Evolutionary conservation across 2,113 vertebrate genomes (phyloP).

Genomic region (Strix uralensis): DNA sequence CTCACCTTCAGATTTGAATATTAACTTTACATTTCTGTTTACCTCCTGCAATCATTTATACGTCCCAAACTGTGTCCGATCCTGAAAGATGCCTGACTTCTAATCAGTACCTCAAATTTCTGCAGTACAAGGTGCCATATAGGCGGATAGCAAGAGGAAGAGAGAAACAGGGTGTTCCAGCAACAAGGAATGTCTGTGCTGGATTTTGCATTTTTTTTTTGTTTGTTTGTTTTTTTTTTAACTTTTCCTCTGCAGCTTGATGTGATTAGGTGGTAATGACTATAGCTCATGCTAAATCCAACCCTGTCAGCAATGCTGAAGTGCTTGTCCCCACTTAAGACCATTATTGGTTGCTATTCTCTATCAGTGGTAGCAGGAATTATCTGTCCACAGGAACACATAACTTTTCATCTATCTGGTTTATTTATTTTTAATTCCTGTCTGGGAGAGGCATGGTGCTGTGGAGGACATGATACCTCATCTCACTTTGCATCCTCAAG

Average conservation of each 20-base stretch:
- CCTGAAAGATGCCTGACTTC: neutral
- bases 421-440: neutral
- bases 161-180: fast-evolving
- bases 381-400: neutral
- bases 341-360: neutral
- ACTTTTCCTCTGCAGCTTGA: neutral
- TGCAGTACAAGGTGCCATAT: neutral
- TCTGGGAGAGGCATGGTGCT: neutral
- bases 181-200: neutral
- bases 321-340: neutral
- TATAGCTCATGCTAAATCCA: neutral
- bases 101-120: neutral
- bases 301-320: neutral
- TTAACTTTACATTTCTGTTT: neutral
- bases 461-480: neutral
- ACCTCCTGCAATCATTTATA: neutral
- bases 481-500: neutral
- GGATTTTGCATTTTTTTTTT: neutral
- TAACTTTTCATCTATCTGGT: neutral
- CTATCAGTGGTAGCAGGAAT: neutral
- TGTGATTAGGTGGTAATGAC: neutral
- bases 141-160: neutral
- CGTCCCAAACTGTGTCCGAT: neutral
- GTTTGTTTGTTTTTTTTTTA: neutral
- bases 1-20: neutral